phyloP scores from a whole-genome alignment of 2,888 invertebrate species.

The Neelides folsomi region DNA sequence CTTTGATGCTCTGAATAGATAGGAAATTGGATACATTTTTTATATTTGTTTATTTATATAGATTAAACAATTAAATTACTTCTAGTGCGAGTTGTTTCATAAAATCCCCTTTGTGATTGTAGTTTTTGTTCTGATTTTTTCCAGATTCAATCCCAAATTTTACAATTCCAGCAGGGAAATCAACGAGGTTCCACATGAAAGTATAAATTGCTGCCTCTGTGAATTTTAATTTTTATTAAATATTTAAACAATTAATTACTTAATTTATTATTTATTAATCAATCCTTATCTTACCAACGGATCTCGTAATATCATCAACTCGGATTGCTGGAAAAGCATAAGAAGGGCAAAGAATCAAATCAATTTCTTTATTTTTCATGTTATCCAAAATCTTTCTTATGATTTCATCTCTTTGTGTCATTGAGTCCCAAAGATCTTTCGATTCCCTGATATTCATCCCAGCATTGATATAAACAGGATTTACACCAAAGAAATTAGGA shows the following conservation, averaged over 20 bases:
- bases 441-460: background rate
- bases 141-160: conserved; percentile 14
- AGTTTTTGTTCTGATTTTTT: background rate
- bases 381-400: background rate
- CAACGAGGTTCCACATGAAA: conserved; percentile 13
- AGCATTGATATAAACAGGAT: background rate
- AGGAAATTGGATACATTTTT: no score
- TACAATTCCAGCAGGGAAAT: conserved; percentile 15
- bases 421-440: background rate
- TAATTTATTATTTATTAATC: no score
- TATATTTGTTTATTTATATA: no score
- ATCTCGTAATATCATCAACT: background rate
- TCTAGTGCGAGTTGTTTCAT: conserved; percentile 1
- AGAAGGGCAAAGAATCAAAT: conserved; percentile 37
- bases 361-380: conserved; percentile 28
- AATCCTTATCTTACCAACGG: background rate
- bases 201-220: conserved; percentile 3
- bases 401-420: background rate
- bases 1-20: conserved; percentile 1
- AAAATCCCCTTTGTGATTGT: conserved; percentile 5
- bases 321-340: conserved; percentile 32
- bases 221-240: background rate
- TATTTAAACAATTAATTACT: no score
- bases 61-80: no score
- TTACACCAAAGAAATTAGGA: background rate